These are phyloP conservation scores for Molossus alvarezi DNA, from an alignment of 2,797 vertebrate species.

Conservation along the genomic window DNA sequence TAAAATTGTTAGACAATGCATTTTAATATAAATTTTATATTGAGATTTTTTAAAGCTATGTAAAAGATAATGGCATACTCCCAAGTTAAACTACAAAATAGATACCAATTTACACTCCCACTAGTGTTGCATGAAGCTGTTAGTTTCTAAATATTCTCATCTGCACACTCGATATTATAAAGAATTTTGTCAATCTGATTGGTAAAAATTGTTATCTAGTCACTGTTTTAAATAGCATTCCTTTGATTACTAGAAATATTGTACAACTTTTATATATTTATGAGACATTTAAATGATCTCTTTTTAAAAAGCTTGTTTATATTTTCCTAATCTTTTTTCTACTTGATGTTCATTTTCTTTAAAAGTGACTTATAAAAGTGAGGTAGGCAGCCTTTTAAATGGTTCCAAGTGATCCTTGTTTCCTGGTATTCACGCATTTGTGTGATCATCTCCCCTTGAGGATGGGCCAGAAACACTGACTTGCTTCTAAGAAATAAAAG, in stretches of 20 bases:
- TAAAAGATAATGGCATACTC: constrained; percentile 25
- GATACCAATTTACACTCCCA: constrained; percentile 38
- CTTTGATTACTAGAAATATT: constrained; percentile 39
- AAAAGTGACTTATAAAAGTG: background rate
- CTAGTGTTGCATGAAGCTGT: background rate
- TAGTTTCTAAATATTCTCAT: constrained; percentile 45
- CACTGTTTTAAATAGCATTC: constrained; percentile 42
- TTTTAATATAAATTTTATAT: constrained; percentile 46
- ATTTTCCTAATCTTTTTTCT: constrained; percentile 30
- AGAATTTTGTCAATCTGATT: constrained; percentile 29
- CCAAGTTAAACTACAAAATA: constrained; percentile 68
- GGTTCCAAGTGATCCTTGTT: background rate
- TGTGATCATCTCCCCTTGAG: background rate
- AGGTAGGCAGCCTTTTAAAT: background rate
- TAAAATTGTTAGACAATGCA: constrained; percentile 33
- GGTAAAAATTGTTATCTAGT: constrained; percentile 5
- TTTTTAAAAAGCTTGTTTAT: background rate
- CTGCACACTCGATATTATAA: constrained; percentile 3
- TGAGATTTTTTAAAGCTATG: background rate
- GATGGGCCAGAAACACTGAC: background rate
- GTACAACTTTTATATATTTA: background rate
- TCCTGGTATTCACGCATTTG: background rate
- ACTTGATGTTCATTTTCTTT: background rate
- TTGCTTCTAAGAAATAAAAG: background rate
- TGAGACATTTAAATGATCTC: constrained; percentile 15